phyloP scores from a whole-genome alignment of 2,113 vertebrate species.

The Sapayoa aenigma region DNA sequence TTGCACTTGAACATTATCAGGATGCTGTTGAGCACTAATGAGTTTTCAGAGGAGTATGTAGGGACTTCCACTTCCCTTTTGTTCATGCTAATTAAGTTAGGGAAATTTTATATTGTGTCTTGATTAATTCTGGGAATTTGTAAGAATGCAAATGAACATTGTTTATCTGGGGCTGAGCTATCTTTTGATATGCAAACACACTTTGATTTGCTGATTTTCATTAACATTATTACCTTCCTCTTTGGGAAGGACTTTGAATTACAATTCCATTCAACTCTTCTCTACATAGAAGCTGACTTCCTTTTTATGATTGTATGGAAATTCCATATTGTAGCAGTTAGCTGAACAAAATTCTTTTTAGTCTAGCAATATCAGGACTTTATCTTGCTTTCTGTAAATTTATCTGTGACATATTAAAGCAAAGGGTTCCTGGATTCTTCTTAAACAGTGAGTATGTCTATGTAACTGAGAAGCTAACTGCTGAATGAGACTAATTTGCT shows the following conservation, averaged over 20 bases:
- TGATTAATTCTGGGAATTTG: slow-evolving; percentile 43
- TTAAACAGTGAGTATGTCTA: background rate
- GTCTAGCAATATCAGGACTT: background rate
- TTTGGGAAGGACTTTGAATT: background rate
- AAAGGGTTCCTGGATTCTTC: accelerated
- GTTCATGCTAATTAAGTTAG: slow-evolving; percentile 44
- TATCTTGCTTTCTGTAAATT: background rate
- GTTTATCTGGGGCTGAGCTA: slow-evolving; percentile 23
- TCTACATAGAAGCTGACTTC: background rate
- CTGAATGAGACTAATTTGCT: background rate
- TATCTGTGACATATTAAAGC: background rate
- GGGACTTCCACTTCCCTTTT: slow-evolving; percentile 44
- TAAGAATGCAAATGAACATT: slow-evolving; percentile 17
- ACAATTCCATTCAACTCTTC: background rate
- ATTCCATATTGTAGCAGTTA: background rate
- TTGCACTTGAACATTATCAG: background rate
- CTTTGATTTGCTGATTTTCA: background rate
- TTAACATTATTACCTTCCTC: background rate
- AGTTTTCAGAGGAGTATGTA: slow-evolving; percentile 1
- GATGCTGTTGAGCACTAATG: slow-evolving; percentile 14
- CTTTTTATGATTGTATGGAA: background rate
- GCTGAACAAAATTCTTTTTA: background rate
- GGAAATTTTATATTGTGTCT: background rate
- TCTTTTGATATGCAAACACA: slow-evolving; percentile 36
- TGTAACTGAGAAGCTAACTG: background rate